Base-by-base conservation (phyloP, 1,140 invertebrate species). In the Aradophagus sp. region DNA sequence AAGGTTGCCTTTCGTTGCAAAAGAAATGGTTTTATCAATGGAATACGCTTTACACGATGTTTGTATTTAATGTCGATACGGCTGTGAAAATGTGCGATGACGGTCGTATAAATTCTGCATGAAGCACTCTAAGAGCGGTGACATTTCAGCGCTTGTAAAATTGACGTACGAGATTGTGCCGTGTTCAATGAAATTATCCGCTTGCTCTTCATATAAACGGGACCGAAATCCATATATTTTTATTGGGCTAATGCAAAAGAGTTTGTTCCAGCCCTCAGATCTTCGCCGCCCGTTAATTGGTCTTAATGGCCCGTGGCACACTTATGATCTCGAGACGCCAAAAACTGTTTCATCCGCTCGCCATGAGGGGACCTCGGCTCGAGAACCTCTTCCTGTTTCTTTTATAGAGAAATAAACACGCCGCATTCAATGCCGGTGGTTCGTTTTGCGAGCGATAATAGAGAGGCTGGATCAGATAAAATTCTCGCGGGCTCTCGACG, bases 241-340 rank as follows among this genome's bases (percentile, higher is more conserved):
- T 62, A 66, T 65, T 56, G 61, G 61, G 13, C 61, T 61, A 59
- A 53, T 59, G 68, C 53, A 53, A 65, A 61, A 55, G 47, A 58
- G 47, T 59, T 41, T 53, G 61, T 61, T 38, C 17, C 55, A 42
- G 52, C 61, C 42, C 50, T 76, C 52, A 75, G 76, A 80, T 76
- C 66, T 79, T 70, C 36, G 71, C 77, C 75, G 77, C 72, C 62
- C 56, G 76, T 78, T 79, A 77, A 81, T 81, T 79, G 74, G 75
- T 63, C 73, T 76, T 79, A 81, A 81, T 81, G 74, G 73, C 59
- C 76, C 71, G 45, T 78, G 75, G 76, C 76, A 75, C 77, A 78
- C 76, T 78, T 75, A 73, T 74, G 55, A 65, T 71, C 38, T 36
- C 41, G 23, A 41, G 50, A 63, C 67, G 44, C 65, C 31, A 65